These are phyloP conservation scores for Oryzias javanicus DNA, from an alignment of 2,113 vertebrate species.

Conservation along the genomic window DNA sequence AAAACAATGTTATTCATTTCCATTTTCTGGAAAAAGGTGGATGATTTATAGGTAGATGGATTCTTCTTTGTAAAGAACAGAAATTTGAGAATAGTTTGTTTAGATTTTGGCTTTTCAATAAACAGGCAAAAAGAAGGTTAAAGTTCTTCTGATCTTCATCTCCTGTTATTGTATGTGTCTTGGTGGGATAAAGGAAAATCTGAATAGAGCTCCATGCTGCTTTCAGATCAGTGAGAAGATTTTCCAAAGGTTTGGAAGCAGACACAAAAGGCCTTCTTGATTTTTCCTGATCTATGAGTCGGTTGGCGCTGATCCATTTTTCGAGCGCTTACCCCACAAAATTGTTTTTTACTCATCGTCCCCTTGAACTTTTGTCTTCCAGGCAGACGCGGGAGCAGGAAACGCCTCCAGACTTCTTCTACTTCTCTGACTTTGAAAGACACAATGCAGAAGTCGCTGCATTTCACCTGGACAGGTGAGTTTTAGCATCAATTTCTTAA, in stretches of 20 bases:
- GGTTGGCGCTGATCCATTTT: constrained; percentile 34
- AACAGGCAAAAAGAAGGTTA: not conserved
- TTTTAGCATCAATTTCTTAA: not conserved
- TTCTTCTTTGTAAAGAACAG: constrained; percentile 35
- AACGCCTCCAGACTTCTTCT: constrained; percentile 97
- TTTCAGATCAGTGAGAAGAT: constrained; percentile 18
- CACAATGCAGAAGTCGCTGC: constrained; percentile 97
- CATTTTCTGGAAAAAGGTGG: constrained; percentile 35
- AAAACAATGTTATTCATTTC: constrained; percentile 47
- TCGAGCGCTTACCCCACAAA: not conserved
- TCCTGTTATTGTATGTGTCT: constrained; percentile 5
- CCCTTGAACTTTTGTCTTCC: constrained; percentile 17
- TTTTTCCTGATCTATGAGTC: constrained; percentile 44
- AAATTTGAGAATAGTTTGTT: constrained; percentile 26
- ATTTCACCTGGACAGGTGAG: constrained; percentile 95
- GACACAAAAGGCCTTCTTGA: constrained; percentile 36
- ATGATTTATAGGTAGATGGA: constrained; percentile 48
- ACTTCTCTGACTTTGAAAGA: constrained; percentile 97
- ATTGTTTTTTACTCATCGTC: not conserved
- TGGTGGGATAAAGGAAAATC: not conserved
- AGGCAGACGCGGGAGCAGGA: constrained; percentile 97
- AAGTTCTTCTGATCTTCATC: constrained; percentile 16
- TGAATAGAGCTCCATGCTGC: constrained; percentile 6
- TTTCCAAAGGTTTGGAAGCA: constrained; percentile 18
- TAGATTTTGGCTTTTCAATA: constrained; percentile 19